phyloP scores from a whole-genome alignment of 2,797 vertebrate genomes.

The Diglossa cyanea region DNA sequence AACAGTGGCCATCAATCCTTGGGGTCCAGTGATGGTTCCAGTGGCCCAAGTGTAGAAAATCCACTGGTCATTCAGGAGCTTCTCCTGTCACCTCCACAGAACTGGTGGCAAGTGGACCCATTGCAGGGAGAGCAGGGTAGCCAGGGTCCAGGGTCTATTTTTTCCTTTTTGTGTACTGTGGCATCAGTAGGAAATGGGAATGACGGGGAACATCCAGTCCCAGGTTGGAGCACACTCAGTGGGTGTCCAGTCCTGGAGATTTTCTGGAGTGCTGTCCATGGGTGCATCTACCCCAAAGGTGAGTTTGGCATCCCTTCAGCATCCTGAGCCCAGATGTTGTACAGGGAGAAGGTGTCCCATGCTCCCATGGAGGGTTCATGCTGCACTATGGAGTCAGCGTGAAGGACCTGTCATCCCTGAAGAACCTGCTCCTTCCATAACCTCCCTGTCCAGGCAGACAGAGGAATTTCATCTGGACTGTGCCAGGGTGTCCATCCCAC shows the following conservation, averaged over 20 bases:
- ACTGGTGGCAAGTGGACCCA: neutral
- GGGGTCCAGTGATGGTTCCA: neutral
- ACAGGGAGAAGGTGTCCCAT: neutral
- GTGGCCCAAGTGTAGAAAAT: neutral
- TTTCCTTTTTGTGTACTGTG: neutral
- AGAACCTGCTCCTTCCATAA: neutral
- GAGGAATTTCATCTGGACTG: neutral
- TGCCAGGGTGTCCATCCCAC: neutral
- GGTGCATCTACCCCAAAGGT: neutral
- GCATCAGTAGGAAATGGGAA: neutral
- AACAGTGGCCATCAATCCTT: neutral
- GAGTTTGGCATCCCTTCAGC: neutral
- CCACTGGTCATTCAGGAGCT: neutral
- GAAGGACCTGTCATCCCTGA: neutral
- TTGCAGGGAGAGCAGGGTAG: neutral
- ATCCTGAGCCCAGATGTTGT: neutral
- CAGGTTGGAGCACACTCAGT: neutral
- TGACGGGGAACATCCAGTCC: neutral
- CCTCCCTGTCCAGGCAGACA: neutral
- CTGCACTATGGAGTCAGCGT: rapidly evolving
- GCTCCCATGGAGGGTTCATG: rapidly evolving
- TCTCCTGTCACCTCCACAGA: neutral
- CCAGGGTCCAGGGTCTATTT: neutral
- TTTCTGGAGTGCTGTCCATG: neutral
- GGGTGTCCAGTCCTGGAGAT: too few species aligned